Evolutionary conservation across 2,888 invertebrate species (phyloP).

Genomic region (Drepana falcataria): DNA sequence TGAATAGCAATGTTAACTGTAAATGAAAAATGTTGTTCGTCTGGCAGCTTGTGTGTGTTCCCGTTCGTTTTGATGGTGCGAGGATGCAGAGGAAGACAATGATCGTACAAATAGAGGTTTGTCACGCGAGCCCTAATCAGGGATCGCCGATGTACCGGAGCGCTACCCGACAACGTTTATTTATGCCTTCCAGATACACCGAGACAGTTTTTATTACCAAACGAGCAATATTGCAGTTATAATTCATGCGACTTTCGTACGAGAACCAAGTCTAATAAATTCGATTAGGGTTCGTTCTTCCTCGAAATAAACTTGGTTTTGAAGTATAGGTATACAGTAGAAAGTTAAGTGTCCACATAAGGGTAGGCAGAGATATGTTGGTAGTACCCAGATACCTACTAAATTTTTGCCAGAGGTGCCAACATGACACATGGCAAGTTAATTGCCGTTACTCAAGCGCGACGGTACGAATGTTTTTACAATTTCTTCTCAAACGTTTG

Average conservation of each 20-base stretch:
- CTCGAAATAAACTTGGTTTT: too few relatives aligned
- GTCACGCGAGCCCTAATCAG: conserved; percentile 74
- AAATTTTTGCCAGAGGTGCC: too few relatives aligned
- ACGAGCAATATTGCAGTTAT: conserved; percentile 31
- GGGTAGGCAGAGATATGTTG: too few relatives aligned
- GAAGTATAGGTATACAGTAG: too few relatives aligned
- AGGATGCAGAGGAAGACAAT: conserved; percentile 68
- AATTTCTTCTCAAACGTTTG: too few relatives aligned
- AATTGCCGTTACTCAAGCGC: too few relatives aligned
- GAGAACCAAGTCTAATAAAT: not conserved
- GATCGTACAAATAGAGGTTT: conserved; percentile 74
- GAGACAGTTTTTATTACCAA: conserved; percentile 58
- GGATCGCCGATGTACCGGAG: conserved; percentile 59
- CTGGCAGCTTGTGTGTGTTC: conserved; percentile 53
- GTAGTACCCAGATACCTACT: too few relatives aligned
- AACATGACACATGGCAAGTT: too few relatives aligned
- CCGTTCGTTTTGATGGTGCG: conserved; percentile 55
- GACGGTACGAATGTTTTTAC: too few relatives aligned
- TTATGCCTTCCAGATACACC: conserved; percentile 66
- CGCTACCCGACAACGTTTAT: conserved; percentile 65
- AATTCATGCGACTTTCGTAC: conserved; percentile 39
- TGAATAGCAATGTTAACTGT: conserved; percentile 12
- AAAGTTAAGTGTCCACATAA: too few relatives aligned
- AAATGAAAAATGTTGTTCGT: conserved; percentile 7
- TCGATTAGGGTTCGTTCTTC: not conserved